Conservation (phyloP, 2,888 invertebrate genomes). For the Agonopterix subpropinquella region DNA sequence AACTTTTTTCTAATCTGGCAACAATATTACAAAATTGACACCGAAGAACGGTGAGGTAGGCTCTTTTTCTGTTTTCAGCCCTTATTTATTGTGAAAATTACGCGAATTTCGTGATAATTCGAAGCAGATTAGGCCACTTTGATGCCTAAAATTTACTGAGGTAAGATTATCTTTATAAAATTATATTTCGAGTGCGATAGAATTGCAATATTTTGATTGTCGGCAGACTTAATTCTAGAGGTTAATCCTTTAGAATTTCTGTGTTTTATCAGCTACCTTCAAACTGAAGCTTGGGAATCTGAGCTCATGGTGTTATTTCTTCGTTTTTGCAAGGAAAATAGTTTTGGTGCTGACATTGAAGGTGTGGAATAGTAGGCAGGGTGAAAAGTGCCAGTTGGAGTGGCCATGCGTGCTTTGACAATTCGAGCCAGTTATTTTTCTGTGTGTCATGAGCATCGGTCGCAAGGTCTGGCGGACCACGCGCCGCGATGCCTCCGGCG, state of each 20-base stretch:
- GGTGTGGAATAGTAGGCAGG: conserved; percentile 2
- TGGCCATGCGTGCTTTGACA: conserved; percentile 67
- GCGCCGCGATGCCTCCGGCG: neutral
- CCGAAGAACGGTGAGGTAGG: conserved; percentile 72
- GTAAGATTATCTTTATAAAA: conserved; percentile 35
- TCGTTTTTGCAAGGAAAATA: no score
- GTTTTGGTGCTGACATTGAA: neutral
- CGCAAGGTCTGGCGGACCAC: neutral
- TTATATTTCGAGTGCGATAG: conserved; percentile 2
- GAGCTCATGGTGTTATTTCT: no score
- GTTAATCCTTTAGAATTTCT: conserved; percentile 47
- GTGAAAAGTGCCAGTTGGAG: conserved; percentile 11
- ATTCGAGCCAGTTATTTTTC: conserved; percentile 15
- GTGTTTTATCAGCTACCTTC: conserved; percentile 14
- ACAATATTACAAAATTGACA: conserved; percentile 59
- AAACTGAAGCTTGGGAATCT: neutral
- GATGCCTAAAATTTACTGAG: conserved; percentile 69
- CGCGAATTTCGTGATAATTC: conserved; percentile 53
- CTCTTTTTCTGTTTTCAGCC: conserved; percentile 74
- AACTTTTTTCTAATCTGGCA: conserved; percentile 20
- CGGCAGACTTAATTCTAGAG: conserved; percentile 56
- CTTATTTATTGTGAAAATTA: conserved; percentile 66
- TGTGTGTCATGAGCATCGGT: neutral
- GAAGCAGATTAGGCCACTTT: conserved; percentile 55
- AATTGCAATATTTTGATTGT: conserved; percentile 43